Evolutionary conservation across 2,888 invertebrate genomes (phyloP).

Genomic region (Rhabditoides inermis): DNA sequence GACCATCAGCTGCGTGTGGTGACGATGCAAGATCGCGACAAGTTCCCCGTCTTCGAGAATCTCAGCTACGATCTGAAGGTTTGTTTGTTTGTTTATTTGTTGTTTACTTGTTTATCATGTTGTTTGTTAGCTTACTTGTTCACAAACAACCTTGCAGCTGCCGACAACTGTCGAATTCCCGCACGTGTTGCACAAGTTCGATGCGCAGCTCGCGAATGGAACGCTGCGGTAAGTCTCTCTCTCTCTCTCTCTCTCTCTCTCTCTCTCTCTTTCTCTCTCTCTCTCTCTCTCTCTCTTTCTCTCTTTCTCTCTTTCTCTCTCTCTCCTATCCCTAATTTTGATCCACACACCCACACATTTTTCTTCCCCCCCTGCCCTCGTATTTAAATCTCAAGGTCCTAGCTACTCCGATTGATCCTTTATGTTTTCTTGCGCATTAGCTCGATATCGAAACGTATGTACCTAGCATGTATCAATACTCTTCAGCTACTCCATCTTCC

Average conservation of each 20-base stretch:
- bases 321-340: too few species aligned
- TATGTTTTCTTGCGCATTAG: conserved; percentile 4
- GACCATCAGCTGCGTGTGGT: conserved; percentile 37
- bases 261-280: too few species aligned
- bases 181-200: conserved; percentile 21
- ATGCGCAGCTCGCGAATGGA: conserved; percentile 20
- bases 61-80: conserved; percentile 45
- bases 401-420: too few species aligned
- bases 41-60: conserved; percentile 48
- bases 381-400: too few species aligned
- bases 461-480: conserved; percentile 22
- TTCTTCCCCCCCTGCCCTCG: too few species aligned
- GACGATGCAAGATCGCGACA: conserved; percentile 45
- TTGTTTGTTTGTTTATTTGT: neutral
- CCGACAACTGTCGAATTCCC: conserved; percentile 24
- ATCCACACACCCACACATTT: too few species aligned
- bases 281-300: too few species aligned
- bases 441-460: conserved; percentile 20
- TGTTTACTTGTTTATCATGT: neutral
- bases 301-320: too few species aligned
- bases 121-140: neutral
- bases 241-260: conserved; percentile 35
- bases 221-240: conserved; percentile 23
- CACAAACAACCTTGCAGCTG: conserved; percentile 9
- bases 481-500: conserved; percentile 34